These are phyloP conservation scores for Microctonus aethiopoides DNA, from an alignment of 2,888 invertebrate genomes.

Conservation along the genomic window DNA sequence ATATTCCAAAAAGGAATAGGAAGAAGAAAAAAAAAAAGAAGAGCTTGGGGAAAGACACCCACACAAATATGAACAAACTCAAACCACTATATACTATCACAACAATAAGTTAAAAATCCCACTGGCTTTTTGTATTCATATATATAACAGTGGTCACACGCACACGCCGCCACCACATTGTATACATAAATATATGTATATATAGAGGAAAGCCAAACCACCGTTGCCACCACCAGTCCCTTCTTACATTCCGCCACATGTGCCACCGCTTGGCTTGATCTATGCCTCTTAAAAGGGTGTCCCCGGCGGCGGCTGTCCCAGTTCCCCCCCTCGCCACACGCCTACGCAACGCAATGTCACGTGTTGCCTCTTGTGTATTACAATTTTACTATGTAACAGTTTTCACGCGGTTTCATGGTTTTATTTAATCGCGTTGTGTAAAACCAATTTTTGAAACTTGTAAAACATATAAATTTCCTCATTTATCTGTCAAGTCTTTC, in stretches of 20 bases:
- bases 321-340: neutral
- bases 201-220: slow-evolving; percentile 41
- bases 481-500: no score
- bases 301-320: neutral
- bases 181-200: no score
- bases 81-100: slow-evolving; percentile 10
- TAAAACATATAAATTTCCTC: no score
- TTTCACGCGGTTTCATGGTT: slow-evolving; percentile 54
- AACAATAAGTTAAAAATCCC: slow-evolving; percentile 5
- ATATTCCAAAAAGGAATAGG: slow-evolving; percentile 4
- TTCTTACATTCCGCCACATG: slow-evolving; percentile 46
- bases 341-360: slow-evolving; percentile 49
- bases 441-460: slow-evolving; percentile 11
- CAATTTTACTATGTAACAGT: slow-evolving; percentile 56
- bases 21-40: no score
- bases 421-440: slow-evolving; percentile 47
- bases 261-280: slow-evolving; percentile 51
- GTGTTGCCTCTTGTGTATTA: slow-evolving; percentile 51
- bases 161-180: slow-evolving; percentile 19
- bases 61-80: neutral
- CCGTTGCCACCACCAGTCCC: slow-evolving; percentile 13
- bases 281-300: slow-evolving; percentile 54
- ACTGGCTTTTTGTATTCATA: neutral
- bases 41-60: neutral
- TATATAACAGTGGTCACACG: slow-evolving; percentile 28